These are phyloP conservation scores for Acanthopleura granulata DNA, from an alignment of 2,888 invertebrate species.

Conservation along the genomic window DNA sequence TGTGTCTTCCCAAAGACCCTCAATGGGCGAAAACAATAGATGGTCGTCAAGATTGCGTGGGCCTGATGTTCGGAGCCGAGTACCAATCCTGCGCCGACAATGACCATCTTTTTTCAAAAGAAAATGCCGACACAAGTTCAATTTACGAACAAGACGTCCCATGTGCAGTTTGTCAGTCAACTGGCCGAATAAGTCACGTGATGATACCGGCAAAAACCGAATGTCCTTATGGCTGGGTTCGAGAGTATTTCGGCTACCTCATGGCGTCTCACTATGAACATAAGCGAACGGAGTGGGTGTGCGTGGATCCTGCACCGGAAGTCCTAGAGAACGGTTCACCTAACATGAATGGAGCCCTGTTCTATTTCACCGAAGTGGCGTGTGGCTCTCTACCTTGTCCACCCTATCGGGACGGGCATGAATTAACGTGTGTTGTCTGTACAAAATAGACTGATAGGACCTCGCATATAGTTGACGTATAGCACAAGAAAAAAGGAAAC, in stretches of 20 bases:
- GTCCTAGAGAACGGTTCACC: slow-evolving; percentile 5
- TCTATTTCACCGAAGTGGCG: slow-evolving; percentile 25
- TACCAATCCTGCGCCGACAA: slow-evolving; percentile 20
- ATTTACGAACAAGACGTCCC: slow-evolving; percentile 32
- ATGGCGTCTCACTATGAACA: slow-evolving; percentile 26
- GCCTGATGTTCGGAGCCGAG: slow-evolving; percentile 28
- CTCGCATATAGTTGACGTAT: no score
- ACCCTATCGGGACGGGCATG: slow-evolving; percentile 23
- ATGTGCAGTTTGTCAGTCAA: slow-evolving; percentile 31
- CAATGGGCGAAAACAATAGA: slow-evolving; percentile 17
- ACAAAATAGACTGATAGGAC: slow-evolving; percentile 11
- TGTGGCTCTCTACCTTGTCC: slow-evolving; percentile 33
- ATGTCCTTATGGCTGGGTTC: slow-evolving; percentile 29
- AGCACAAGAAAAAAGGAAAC: no score
- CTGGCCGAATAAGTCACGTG: slow-evolving; percentile 22
- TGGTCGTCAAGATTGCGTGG: slow-evolving; percentile 2
- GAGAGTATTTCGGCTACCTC: slow-evolving; percentile 31
- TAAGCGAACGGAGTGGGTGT: slow-evolving; percentile 25
- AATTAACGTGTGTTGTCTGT: slow-evolving; percentile 29
- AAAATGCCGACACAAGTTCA: neutral
- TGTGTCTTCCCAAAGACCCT: slow-evolving; percentile 27
- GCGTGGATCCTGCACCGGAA: slow-evolving; percentile 32
- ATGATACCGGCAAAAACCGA: slow-evolving; percentile 31
- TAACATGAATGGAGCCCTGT: slow-evolving; percentile 27
- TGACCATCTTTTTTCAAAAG: neutral